Evolutionary conservation across 2,888 invertebrate species (phyloP).

Genomic region (Nephrotoma guestfalica): DNA sequence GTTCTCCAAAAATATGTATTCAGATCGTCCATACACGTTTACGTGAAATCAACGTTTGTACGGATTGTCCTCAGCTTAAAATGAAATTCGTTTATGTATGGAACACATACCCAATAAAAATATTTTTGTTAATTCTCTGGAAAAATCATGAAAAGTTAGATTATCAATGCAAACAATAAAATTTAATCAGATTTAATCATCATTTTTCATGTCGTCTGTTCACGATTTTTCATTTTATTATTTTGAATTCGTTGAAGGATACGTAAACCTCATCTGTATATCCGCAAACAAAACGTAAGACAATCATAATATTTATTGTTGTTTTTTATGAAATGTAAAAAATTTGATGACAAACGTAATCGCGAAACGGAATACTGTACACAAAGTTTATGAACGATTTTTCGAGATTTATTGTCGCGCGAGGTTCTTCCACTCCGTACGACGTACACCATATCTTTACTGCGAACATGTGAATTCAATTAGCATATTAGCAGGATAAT

Average conservation of each 20-base stretch:
- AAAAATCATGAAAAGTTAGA: not conserved
- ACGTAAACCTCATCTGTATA: not conserved
- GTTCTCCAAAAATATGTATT: not conserved
- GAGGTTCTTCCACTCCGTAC: not conserved
- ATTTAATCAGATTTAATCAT: not conserved
- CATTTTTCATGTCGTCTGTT: not conserved
- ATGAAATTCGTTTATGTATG: too few species aligned
- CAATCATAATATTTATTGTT: not conserved
- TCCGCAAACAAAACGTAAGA: not conserved
- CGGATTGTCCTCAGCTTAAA: not conserved
- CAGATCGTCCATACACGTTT: not conserved
- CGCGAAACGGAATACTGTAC: not conserved
- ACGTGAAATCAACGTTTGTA: not conserved
- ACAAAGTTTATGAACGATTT: not conserved
- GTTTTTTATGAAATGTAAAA: not conserved
- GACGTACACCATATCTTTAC: not conserved
- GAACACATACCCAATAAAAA: not conserved
- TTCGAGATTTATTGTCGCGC: not conserved
- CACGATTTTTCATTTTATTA: not conserved
- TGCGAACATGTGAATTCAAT: not conserved
- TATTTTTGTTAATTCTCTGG: not conserved
- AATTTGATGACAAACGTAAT: not conserved
- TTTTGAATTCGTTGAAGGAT: not conserved
- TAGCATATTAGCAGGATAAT: not conserved
- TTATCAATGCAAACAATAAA: not conserved